A percentile compares a stretch with the other conserved stretches of the same genome.
phyloP scores from a whole-genome alignment of 2,797 vertebrate species.

The Galaxias olidus region DNA sequence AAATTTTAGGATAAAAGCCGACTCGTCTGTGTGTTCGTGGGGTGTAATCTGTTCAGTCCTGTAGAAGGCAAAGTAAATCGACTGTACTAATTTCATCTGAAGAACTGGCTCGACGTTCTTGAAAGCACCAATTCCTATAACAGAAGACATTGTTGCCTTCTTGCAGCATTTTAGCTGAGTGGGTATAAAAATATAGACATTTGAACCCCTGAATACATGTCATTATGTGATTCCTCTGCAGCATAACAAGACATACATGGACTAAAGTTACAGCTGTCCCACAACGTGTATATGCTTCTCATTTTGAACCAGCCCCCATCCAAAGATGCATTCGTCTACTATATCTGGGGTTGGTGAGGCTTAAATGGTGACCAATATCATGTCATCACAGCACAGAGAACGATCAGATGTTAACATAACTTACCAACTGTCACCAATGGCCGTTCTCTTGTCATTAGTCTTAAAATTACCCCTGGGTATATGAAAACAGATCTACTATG shows the following conservation, averaged over 20 bases:
- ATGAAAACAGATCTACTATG: conserved; percentile 59
- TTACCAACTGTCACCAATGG: neutral
- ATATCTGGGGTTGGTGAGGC: conserved; percentile 18
- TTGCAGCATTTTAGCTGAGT: conserved; percentile 74
- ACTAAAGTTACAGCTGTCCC: conserved; percentile 65
- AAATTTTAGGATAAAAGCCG: conserved; percentile 60
- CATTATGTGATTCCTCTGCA: conserved; percentile 69
- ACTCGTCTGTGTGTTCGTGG: conserved; percentile 42
- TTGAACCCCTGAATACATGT: conserved; percentile 80
- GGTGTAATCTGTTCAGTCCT: conserved; percentile 53
- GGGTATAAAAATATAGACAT: conserved; percentile 82
- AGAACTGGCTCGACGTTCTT: conserved; percentile 61
- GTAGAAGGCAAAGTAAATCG: conserved; percentile 42
- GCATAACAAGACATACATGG: conserved; percentile 54
- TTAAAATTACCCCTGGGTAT: conserved; percentile 64
- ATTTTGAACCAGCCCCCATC: conserved; percentile 37
- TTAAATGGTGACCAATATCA: conserved; percentile 54
- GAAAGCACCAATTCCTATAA: conserved; percentile 64
- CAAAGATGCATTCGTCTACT: conserved; percentile 62
- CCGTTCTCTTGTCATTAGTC: conserved; percentile 63
- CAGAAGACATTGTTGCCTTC: conserved; percentile 66
- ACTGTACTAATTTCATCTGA: conserved; percentile 47
- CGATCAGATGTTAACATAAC: conserved; percentile 58
- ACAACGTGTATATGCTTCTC: conserved; percentile 54
- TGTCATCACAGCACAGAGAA: conserved; percentile 75